Evolutionary conservation across 2,797 vertebrate genomes (phyloP), one percentile per base, ranked within the genome.

Genomic region (Coendou prehensilis): DNA sequence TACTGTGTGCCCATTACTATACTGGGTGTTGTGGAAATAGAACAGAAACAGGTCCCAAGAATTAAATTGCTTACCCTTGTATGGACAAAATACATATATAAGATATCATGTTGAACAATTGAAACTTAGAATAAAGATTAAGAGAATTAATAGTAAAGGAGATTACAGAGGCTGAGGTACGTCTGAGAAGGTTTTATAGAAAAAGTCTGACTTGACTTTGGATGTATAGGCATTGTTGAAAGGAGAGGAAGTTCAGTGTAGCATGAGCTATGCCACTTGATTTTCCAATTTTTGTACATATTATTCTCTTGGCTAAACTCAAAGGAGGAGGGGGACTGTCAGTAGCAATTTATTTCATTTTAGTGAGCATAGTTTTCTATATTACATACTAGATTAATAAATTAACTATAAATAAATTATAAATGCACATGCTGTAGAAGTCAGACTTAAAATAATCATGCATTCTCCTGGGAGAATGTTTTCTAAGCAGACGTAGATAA

Each of bases 331-430:
- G 20, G 30, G n/a, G 1, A 71, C 54, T 94, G 9, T 89, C 45
- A 92, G 52, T 86, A 90, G 37, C 57, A 83, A 41, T 85, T 37
- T 83, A 89, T 45, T 64, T 67, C n/a, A 81, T 94, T 90, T 57
- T 61, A 89, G 37, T 88, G 33, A 54, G 26, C 17, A 82, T n/a
- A 78, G 7, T 41, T 95, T 83, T 92, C 50, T 94, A 75, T 93
- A 85, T 73, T 94, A 75, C 18, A 71, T 95, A 75, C 17, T 41
- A 92, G 94, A 92, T 91, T 93, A 96, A 86, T 76, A 96, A 94
- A 93, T 73, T 87, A 75, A 84, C 63, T 93, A 63, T 47, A 79
- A 84, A 79, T 85, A 94, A 37, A 69, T 91, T 87, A 63, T 28
- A 97, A 71, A 79, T 94, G 50, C 93, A 52, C 5, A 20, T 93